These are phyloP conservation scores for Lordiphosa collinella DNA, from an alignment of 1,140 invertebrate genomes.

Conservation along the genomic window DNA sequence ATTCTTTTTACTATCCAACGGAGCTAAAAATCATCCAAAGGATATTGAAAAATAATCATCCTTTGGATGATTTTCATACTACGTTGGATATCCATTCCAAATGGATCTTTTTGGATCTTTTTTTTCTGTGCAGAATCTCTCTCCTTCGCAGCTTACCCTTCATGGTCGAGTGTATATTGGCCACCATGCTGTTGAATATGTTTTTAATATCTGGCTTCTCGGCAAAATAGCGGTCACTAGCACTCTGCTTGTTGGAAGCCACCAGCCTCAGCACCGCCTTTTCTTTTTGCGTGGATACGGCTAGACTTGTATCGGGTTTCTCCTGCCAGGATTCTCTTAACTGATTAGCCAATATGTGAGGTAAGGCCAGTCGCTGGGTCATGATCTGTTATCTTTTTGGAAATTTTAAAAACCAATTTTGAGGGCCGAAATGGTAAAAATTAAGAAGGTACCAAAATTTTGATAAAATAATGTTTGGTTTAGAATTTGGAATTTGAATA, in stretches of 20 bases:
- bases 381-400: conserved; percentile 3
- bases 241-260: neutral
- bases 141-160: conserved; percentile 28
- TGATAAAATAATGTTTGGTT: neutral
- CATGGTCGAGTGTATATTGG: conserved; percentile 46
- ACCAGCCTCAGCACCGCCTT: conserved; percentile 6
- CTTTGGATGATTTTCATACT: too few relatives aligned
- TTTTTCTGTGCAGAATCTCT: too few relatives aligned
- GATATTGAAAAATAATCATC: too few relatives aligned
- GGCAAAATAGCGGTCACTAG: conserved; percentile 7
- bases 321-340: conserved; percentile 3
- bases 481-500: conserved; percentile 31
- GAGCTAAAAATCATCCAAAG: too few relatives aligned
- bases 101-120: too few relatives aligned
- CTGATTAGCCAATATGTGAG: conserved; percentile 34
- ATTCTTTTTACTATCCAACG: too few relatives aligned
- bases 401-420: conserved; percentile 22
- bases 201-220: conserved; percentile 21
- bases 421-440: conserved; percentile 21
- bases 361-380: conserved; percentile 49
- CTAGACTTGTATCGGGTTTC: neutral
- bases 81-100: too few relatives aligned
- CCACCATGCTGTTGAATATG: conserved; percentile 38
- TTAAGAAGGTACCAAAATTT: neutral
- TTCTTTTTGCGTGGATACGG: neutral